Evolutionary conservation across 2,797 vertebrate genomes (phyloP).

Genomic region (Hydrolagus colliei): DNA sequence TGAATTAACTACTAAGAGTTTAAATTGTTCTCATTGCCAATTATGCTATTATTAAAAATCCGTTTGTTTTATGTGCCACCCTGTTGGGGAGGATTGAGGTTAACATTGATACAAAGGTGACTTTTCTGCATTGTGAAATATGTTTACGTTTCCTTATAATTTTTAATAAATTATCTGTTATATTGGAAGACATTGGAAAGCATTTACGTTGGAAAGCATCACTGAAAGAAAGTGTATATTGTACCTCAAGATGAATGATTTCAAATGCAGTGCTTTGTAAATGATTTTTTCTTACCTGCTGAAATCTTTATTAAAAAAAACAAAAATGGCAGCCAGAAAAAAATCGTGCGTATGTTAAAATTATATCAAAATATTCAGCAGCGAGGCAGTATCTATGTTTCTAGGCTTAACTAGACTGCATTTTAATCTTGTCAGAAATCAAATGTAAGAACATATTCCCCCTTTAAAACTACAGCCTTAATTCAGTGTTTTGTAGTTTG

Average conservation of each 20-base stretch:
- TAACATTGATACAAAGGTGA: slow-evolving; percentile 22
- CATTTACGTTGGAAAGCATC: not conserved
- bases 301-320: not conserved
- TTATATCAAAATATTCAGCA: too few relatives aligned
- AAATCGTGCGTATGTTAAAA: not conserved
- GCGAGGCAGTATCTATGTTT: not conserved
- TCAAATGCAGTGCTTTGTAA: slow-evolving; percentile 20
- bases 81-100: slow-evolving; percentile 5
- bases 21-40: slow-evolving; percentile 53
- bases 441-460: not conserved
- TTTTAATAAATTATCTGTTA: slow-evolving; percentile 6
- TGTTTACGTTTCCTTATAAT: slow-evolving; percentile 15
- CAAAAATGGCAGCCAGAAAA: not conserved
- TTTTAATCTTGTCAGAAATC: slow-evolving; percentile 12
- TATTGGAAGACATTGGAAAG: not conserved
- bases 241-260: not conserved
- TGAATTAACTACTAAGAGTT: slow-evolving; percentile 54
- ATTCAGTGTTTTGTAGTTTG: slow-evolving; percentile 15
- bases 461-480: slow-evolving; percentile 23
- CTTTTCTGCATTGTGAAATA: not conserved
- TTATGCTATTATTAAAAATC: slow-evolving; percentile 55
- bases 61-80: slow-evolving; percentile 42
- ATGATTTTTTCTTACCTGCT: not conserved
- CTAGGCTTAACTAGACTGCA: not conserved
- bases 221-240: slow-evolving; percentile 25